These are phyloP conservation scores for Catharus bicknelli DNA, from an alignment of 2,113 vertebrate genomes.

Conservation along the genomic window DNA sequence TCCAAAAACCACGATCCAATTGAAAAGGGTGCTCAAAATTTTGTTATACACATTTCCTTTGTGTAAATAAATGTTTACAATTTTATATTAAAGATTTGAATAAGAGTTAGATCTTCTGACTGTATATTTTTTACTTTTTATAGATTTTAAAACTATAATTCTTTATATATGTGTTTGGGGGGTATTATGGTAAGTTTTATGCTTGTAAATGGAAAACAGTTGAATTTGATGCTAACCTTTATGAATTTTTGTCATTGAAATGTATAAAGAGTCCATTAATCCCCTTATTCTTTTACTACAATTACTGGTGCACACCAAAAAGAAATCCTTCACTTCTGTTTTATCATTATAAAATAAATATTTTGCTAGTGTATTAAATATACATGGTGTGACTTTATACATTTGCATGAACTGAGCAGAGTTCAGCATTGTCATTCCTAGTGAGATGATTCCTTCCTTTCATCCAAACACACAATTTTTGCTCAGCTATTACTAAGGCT, in stretches of 20 bases:
- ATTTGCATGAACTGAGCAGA: neutral
- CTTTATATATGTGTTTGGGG: constrained; percentile 82
- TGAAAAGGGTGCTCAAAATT: constrained; percentile 79
- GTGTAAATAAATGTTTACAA: constrained; percentile 90
- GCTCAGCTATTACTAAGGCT: neutral
- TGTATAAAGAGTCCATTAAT: constrained; percentile 80
- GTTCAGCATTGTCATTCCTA: neutral
- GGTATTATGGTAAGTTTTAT: constrained; percentile 78
- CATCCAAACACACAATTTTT: neutral
- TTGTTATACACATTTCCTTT: constrained; percentile 81
- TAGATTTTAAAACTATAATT: constrained; percentile 86
- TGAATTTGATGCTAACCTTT: constrained; percentile 78
- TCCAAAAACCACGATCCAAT: constrained; percentile 73
- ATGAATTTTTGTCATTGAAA: constrained; percentile 74
- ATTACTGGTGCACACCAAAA: constrained; percentile 82
- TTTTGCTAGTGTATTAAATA: constrained; percentile 82
- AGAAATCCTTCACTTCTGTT: constrained; percentile 80
- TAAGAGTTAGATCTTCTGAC: constrained; percentile 83
- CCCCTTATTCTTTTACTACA: constrained; percentile 77
- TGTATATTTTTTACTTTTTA: constrained; percentile 92
- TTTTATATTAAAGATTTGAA: constrained; percentile 85
- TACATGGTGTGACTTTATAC: constrained; percentile 40
- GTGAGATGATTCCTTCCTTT: neutral
- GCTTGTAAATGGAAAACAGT: constrained; percentile 78
- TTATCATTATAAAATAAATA: constrained; percentile 83